phyloP scores from a whole-genome alignment of 2,113 vertebrate species.

The Sinocyclocheilus grahami region DNA sequence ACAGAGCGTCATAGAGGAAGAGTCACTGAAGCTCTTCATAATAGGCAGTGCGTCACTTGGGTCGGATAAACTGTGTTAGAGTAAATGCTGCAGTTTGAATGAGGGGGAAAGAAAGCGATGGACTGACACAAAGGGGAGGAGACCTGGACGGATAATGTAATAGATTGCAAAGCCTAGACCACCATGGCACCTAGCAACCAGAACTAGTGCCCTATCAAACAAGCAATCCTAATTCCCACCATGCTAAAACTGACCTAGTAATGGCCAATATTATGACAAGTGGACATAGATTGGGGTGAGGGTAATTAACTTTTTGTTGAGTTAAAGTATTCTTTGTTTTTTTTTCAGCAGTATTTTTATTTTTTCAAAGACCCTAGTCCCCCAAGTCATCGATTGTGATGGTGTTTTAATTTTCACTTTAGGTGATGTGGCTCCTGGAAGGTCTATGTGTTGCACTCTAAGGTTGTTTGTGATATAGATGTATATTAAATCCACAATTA shows the following conservation, averaged over 20 bases:
- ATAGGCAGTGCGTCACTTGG: not conserved
- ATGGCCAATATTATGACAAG: not conserved
- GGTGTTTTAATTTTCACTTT: not conserved
- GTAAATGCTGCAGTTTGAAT: conserved; percentile 8
- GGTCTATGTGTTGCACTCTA: conserved; percentile 41
- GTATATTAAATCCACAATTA: conserved; percentile 30
- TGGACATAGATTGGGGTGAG: not conserved
- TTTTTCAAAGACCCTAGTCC: not conserved
- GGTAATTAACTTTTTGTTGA: not conserved
- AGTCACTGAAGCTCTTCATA: conserved; percentile 15
- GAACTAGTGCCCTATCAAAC: not conserved
- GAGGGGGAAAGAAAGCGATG: not conserved
- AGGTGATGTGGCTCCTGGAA: not conserved
- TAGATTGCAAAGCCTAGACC: conserved; percentile 10
- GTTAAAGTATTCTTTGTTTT: conserved; percentile 14
- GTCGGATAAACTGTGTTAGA: conserved; percentile 6
- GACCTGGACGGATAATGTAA: not conserved
- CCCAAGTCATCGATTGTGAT: not conserved
- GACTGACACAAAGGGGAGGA: not conserved
- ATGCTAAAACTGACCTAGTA: not conserved
- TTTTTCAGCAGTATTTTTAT: not conserved
- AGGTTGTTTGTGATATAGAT: not conserved
- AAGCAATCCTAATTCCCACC: not conserved
- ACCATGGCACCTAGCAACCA: conserved; percentile 9
- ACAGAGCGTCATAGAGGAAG: conserved; percentile 23